Evolutionary conservation across 2,888 invertebrate genomes (phyloP).

Genomic region (Heliconius charithonia): DNA sequence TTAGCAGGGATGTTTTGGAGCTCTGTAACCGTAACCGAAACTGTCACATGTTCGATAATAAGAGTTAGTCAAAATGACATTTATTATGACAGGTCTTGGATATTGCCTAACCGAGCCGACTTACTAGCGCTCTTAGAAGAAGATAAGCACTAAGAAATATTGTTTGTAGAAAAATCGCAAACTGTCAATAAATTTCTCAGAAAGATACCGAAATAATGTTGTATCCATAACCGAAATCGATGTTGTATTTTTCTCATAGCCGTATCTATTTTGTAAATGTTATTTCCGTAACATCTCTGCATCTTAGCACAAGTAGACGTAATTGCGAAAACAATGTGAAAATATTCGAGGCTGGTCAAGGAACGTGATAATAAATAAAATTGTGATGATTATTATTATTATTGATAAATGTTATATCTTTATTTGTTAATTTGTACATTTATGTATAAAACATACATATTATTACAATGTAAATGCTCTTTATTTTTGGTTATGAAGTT

Average conservation of each 20-base stretch:
- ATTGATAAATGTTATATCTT: slow-evolving; percentile 37
- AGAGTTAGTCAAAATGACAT: neutral
- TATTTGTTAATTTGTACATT: slow-evolving; percentile 37
- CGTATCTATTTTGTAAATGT: neutral
- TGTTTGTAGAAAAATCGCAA: too few relatives aligned
- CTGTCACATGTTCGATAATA: too few relatives aligned
- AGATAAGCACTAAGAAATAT: neutral
- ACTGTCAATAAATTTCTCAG: too few relatives aligned
- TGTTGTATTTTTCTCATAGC: too few relatives aligned
- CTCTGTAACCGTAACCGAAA: neutral
- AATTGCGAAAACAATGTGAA: slow-evolving; percentile 25
- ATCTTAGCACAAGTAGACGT: neutral
- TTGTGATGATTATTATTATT: slow-evolving; percentile 41
- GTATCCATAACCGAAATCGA: too few relatives aligned
- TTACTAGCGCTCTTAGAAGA: neutral
- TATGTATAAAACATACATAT: too few relatives aligned
- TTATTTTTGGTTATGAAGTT: slow-evolving; percentile 43
- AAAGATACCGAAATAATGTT: too few relatives aligned
- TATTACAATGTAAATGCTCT: slow-evolving; percentile 31
- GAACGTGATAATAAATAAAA: slow-evolving; percentile 40
- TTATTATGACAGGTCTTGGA: too few relatives aligned
- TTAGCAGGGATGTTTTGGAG: neutral
- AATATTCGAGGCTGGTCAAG: slow-evolving; percentile 39
- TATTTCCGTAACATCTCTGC: neutral
- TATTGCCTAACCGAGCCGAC: neutral